Conservation (phyloP, 2,113 vertebrate genomes). For the Cricetomys ansorgei region DNA sequence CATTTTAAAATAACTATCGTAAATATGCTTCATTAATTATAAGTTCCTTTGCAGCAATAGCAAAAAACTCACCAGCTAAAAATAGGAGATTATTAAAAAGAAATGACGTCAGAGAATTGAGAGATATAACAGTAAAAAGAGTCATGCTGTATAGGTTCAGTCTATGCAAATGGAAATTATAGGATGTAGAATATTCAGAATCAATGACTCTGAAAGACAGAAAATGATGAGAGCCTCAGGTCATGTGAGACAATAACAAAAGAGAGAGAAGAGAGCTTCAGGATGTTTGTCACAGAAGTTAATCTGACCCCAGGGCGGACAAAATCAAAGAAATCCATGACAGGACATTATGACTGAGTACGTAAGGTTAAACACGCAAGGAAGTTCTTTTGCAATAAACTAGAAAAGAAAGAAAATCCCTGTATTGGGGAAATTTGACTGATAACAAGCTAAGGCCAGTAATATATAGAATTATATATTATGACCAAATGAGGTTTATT, state of each 20-base stretch:
- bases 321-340: not conserved
- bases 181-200: not conserved
- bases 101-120: not conserved
- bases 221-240: not conserved
- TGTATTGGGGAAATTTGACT: not conserved
- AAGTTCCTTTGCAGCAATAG: not conserved
- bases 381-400: not conserved
- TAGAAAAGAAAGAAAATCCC: not conserved
- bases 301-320: not conserved
- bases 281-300: not conserved
- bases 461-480: not conserved
- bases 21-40: not conserved
- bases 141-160: not conserved
- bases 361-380: not conserved
- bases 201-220: not conserved
- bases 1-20: slow-evolving; percentile 12
- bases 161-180: not conserved
- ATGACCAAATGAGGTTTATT: not conserved
- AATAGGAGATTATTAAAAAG: not conserved
- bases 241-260: not conserved
- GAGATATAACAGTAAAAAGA: not conserved
- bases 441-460: not conserved
- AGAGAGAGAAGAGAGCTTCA: not conserved
- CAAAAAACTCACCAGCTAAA: not conserved
- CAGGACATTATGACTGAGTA: not conserved